Evolutionary conservation across 2,113 vertebrate genomes (phyloP).

Genomic region (Ursus arctos): DNA sequence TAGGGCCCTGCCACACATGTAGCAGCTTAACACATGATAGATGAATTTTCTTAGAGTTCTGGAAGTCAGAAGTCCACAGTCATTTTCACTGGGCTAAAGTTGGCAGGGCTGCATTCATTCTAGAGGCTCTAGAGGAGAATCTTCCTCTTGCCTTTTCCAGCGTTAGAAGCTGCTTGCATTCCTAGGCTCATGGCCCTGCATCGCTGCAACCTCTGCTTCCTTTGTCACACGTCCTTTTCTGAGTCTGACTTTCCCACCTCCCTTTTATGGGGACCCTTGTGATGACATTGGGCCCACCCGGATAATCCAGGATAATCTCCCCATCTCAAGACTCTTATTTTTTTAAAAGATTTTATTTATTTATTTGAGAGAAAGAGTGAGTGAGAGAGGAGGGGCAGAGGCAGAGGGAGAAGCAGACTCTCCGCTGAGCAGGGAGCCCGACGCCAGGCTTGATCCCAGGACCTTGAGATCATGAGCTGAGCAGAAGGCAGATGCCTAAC

Average conservation of each 20-base stretch:
- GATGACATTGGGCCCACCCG: not conserved
- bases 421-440: no score
- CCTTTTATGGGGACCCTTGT: not conserved
- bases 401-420: not conserved
- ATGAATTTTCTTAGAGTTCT: not conserved
- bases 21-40: not conserved
- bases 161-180: not conserved
- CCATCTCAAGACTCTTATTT: not conserved
- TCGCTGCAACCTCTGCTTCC: not conserved
- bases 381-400: not conserved
- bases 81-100: not conserved
- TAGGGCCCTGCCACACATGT: not conserved
- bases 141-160: not conserved
- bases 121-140: not conserved
- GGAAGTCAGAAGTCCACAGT: not conserved
- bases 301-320: not conserved
- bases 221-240: not conserved
- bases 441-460: not conserved
- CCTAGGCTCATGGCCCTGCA: rapidly evolving
- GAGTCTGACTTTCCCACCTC: not conserved
- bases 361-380: not conserved
- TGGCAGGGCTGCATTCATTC: not conserved
- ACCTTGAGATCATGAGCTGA: not conserved
- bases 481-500: not conserved
- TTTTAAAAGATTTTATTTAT: not conserved